Percentiles rank a stretch among this genome's conserved stretches.
phyloP scores from a whole-genome alignment of 1,140 invertebrate genomes.

The Cherax destructor region DNA sequence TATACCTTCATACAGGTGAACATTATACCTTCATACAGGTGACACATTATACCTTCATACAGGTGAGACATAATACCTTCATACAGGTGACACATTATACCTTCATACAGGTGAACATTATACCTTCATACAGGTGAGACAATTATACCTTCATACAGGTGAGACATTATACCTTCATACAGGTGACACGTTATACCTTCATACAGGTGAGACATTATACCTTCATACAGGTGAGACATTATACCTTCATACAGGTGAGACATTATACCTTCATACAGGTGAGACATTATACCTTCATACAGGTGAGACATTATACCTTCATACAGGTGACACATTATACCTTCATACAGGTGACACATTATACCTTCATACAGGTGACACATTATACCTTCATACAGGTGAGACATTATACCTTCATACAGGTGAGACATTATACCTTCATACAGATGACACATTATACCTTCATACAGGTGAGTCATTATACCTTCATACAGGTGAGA shows the following conservation, averaged over 20 bases:
- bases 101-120: not conserved
- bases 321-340: not conserved
- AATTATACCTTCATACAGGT: not conserved
- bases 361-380: not conserved
- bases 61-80: not conserved
- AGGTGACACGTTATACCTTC: not conserved
- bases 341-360: not conserved
- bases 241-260: not conserved
- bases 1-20: not conserved
- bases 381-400: not conserved
- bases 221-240: not conserved
- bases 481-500: not conserved
- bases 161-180: not conserved
- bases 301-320: not conserved
- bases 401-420: not conserved
- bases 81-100: not conserved
- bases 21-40: not conserved
- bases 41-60: not conserved
- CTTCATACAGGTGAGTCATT: not conserved
- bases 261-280: not conserved
- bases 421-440: not conserved
- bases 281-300: not conserved
- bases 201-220: not conserved
- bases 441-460: not conserved
- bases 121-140: not conserved